Evolutionary conservation across 2,113 vertebrate genomes (phyloP).

Genomic region (Capricornis sumatraensis): DNA sequence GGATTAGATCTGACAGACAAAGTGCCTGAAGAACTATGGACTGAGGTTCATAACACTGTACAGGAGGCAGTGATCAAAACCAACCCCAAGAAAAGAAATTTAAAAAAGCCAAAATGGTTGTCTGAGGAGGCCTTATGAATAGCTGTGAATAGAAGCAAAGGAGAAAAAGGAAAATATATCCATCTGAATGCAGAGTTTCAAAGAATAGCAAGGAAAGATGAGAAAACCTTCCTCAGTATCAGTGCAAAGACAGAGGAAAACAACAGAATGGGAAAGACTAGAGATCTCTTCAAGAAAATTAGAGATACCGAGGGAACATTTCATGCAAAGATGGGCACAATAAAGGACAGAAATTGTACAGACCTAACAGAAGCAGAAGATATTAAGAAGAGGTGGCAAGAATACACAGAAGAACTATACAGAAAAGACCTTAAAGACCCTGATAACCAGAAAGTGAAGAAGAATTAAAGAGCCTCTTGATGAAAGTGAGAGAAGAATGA

Average conservation of each 20-base stretch:
- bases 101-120: neutral
- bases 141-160: neutral
- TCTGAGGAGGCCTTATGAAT: neutral
- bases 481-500: too few species aligned
- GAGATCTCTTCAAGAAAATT: neutral
- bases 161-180: neutral
- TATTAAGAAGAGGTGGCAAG: neutral
- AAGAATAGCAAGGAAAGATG: neutral
- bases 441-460: neutral
- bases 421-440: neutral
- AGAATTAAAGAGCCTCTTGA: too few species aligned
- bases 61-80: neutral
- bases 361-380: neutral
- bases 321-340: neutral
- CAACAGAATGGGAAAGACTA: neutral
- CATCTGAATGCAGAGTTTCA: neutral
- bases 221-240: neutral
- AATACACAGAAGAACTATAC: neutral
- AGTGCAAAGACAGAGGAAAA: neutral
- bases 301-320: neutral
- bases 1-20: neutral
- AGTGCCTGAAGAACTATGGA: neutral
- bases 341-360: neutral
- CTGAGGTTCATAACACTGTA: rapidly evolving
- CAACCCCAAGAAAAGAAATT: neutral